Conservation (phyloP, 1,140 invertebrate species). For the Cyclina sinensis region DNA sequence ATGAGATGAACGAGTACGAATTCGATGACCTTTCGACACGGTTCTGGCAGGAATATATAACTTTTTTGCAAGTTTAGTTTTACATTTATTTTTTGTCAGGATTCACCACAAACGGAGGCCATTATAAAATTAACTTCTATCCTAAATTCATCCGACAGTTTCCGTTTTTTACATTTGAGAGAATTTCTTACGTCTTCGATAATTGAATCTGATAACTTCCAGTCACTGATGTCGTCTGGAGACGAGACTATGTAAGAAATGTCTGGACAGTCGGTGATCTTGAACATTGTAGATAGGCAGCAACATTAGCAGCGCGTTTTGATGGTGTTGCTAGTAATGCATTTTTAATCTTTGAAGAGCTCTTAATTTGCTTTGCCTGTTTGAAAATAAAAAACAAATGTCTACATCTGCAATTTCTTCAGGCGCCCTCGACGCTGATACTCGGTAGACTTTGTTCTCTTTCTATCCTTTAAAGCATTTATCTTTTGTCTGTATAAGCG, state of each 20-base stretch:
- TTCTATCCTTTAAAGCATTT: background rate
- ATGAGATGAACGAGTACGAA: background rate
- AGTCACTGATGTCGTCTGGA: background rate
- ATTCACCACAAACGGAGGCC: constrained; percentile 3
- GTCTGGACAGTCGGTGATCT: background rate
- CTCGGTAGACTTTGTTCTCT: background rate
- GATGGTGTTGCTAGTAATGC: constrained; percentile 13
- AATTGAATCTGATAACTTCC: background rate
- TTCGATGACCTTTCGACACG: background rate
- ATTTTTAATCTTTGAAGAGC: constrained; percentile 15
- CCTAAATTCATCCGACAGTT: background rate
- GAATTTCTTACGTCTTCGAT: background rate
- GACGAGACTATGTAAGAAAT: background rate
- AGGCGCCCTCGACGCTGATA: background rate
- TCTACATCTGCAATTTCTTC: background rate
- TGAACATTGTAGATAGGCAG: background rate
- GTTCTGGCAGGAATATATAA: background rate
- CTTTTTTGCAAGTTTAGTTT: constrained; percentile 17
- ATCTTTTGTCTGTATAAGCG: no score
- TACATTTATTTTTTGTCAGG: background rate
- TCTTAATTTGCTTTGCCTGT: background rate
- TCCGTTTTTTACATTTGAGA: background rate
- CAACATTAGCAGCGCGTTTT: constrained; percentile 1
- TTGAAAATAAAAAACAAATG: background rate
- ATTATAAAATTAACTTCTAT: background rate